Percentiles rank a stretch among this genome's conserved stretches.
Conservation (phyloP, 92 coral and sea anemone species). For the Porites cylindrica region DNA sequence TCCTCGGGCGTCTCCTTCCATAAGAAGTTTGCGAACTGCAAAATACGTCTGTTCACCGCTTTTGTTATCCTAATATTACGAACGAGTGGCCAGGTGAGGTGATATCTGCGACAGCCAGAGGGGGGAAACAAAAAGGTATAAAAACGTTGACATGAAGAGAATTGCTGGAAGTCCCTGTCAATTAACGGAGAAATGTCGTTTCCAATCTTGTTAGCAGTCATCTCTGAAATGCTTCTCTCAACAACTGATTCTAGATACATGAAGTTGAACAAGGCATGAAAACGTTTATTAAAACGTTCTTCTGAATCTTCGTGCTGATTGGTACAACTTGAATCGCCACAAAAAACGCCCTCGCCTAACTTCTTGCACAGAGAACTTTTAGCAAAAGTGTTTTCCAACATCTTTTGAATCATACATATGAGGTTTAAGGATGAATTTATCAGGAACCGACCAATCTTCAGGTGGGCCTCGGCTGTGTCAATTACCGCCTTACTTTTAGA, state of each 20-base stretch:
- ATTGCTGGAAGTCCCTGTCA: slow-evolving; percentile 18
- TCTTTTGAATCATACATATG: slow-evolving; percentile 7
- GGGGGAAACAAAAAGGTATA: slow-evolving; percentile 53
- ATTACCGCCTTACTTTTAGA: slow-evolving; percentile 38
- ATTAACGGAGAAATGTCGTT: not conserved
- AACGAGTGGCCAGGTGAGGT: slow-evolving; percentile 23
- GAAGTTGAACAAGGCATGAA: slow-evolving; percentile 61
- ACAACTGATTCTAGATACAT: slow-evolving; percentile 68
- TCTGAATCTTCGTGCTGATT: slow-evolving; percentile 49
- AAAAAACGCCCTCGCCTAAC: slow-evolving; percentile 13
- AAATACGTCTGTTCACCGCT: slow-evolving; percentile 59
- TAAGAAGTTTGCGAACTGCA: slow-evolving; percentile 47
- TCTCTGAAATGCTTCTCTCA: slow-evolving; percentile 23
- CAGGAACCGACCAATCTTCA: slow-evolving; percentile 44
- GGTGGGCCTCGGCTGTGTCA: slow-evolving; percentile 53
- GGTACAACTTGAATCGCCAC: slow-evolving; percentile 20
- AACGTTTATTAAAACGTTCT: slow-evolving; percentile 50
- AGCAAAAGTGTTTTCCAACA: slow-evolving; percentile 8
- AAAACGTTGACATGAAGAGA: slow-evolving; percentile 52
- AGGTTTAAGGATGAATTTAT: slow-evolving; percentile 28
- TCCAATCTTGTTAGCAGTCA: not conserved
- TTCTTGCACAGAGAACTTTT: slow-evolving; percentile 35
- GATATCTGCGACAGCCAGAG: slow-evolving; percentile 36
- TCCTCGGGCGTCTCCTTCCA: slow-evolving; percentile 58
- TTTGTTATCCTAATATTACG: slow-evolving; percentile 19